These are phyloP conservation scores for Oncorhynchus masou DNA, from an alignment of 2,113 vertebrate species.

Conservation along the genomic window DNA sequence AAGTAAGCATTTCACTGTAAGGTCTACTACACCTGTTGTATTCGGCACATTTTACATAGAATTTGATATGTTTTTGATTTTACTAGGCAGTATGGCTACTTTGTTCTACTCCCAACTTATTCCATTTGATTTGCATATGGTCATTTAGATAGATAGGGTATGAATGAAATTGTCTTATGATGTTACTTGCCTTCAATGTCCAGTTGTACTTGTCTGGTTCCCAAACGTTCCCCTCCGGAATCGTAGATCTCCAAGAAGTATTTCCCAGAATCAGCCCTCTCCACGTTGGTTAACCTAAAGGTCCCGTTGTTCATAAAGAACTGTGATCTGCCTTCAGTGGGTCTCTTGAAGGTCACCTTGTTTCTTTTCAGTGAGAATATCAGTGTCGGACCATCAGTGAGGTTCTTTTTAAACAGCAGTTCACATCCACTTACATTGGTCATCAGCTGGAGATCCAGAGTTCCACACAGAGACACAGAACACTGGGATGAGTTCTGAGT, in stretches of 20 bases:
- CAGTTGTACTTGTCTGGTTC: fast-evolving
- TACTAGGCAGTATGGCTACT: too few species aligned
- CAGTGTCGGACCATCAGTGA: fast-evolving
- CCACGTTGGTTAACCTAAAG: slow-evolving; percentile 34
- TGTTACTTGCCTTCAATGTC: slow-evolving; percentile 50
- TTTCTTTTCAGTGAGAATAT: slow-evolving; percentile 35
- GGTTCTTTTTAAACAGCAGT: slow-evolving; percentile 9
- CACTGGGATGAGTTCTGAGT: slow-evolving; percentile 6
- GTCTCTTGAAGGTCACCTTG: background rate
- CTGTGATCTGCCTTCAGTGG: slow-evolving; percentile 8
- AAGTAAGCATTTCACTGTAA: too few species aligned
- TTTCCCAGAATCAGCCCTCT: slow-evolving; percentile 40
- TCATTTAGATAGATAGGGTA: too few species aligned
- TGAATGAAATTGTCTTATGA: background rate
- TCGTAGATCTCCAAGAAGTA: slow-evolving; percentile 20
- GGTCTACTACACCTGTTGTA: too few species aligned
- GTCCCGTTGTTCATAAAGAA: slow-evolving; percentile 50
- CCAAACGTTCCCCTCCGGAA: background rate
- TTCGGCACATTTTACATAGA: too few species aligned
- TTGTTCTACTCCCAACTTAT: too few species aligned
- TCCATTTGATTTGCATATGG: too few species aligned
- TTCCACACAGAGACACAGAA: slow-evolving; percentile 19
- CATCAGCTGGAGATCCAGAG: slow-evolving; percentile 48
- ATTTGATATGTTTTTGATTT: too few species aligned
- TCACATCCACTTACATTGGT: background rate